These are phyloP conservation scores for Bimastos eiseni DNA, from an alignment of 2,888 invertebrate species.

Conservation along the genomic window DNA sequence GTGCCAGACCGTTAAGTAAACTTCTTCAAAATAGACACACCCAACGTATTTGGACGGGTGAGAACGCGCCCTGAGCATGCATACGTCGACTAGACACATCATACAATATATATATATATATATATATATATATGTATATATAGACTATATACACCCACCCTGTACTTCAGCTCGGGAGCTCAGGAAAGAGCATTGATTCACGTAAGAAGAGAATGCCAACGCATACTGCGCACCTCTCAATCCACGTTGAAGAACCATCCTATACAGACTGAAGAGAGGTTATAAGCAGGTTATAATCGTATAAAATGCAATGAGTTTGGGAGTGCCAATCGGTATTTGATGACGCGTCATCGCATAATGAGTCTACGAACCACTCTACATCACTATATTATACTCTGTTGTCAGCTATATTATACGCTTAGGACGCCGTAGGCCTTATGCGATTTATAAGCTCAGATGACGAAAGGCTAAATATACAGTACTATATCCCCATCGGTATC, in stretches of 20 bases:
- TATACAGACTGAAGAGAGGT: not conserved
- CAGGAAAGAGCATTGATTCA: not conserved
- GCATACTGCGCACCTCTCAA: not conserved
- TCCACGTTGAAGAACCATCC: not conserved
- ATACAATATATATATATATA: no score
- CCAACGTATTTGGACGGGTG: not conserved
- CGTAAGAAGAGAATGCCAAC: not conserved
- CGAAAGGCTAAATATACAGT: no score
- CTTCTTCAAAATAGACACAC: not conserved
- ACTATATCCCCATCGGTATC: no score
- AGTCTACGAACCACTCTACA: no score
- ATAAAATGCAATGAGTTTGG: no score
- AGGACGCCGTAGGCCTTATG: no score
- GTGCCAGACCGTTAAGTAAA: no score
- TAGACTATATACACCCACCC: not conserved
- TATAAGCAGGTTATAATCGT: no score
- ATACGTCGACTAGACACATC: not conserved
- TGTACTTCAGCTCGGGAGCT: not conserved
- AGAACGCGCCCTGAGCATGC: not conserved
- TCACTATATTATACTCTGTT: no score
- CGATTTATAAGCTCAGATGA: no score
- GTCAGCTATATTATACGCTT: no score
- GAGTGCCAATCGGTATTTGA: not conserved
- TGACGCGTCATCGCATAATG: no score
- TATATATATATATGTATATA: not conserved